A percentile compares a stretch with the other conserved stretches of the same genome.
phyloP scores from a whole-genome alignment of 1,140 invertebrate species.

The Heliconius himera region DNA sequence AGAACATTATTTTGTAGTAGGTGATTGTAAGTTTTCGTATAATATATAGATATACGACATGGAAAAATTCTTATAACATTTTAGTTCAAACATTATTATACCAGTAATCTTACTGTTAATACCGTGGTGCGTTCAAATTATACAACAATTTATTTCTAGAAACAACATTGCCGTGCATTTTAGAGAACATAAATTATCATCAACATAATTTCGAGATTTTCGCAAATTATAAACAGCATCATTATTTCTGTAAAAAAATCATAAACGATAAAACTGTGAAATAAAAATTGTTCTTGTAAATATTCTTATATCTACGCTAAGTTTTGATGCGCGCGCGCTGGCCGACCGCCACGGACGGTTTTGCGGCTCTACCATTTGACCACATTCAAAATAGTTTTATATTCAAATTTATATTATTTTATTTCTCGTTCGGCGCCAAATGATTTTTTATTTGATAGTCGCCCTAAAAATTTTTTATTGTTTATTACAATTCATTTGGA shows the following conservation, averaged over 20 bases:
- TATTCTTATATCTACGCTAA: neutral
- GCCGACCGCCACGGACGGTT: slow-evolving; percentile 61
- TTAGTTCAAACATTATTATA: too few species aligned
- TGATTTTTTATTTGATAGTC: slow-evolving; percentile 22
- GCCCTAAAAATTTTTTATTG: slow-evolving; percentile 12
- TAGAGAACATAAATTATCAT: slow-evolving; percentile 25
- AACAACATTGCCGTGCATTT: slow-evolving; percentile 13
- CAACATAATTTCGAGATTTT: slow-evolving; percentile 19
- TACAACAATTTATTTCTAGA: slow-evolving; percentile 13
- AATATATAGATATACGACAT: too few species aligned
- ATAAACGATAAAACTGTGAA: neutral
- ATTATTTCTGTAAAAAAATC: slow-evolving; percentile 24
- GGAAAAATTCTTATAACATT: too few species aligned
- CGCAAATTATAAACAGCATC: slow-evolving; percentile 24
- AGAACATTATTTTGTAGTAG: too few species aligned
- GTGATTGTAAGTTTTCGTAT: too few species aligned
- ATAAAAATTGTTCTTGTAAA: slow-evolving; percentile 12
- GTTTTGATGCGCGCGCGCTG: slow-evolving; percentile 50
- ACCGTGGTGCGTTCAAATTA: neutral
- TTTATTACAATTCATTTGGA: neutral
- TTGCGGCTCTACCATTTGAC: slow-evolving; percentile 67
- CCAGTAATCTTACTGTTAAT: too few species aligned
- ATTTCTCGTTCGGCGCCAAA: slow-evolving; percentile 23
- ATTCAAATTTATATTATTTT: slow-evolving; percentile 45
- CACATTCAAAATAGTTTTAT: slow-evolving; percentile 68